Conservation (phyloP, 2,888 invertebrate species). For the Mesochorus sp. region DNA sequence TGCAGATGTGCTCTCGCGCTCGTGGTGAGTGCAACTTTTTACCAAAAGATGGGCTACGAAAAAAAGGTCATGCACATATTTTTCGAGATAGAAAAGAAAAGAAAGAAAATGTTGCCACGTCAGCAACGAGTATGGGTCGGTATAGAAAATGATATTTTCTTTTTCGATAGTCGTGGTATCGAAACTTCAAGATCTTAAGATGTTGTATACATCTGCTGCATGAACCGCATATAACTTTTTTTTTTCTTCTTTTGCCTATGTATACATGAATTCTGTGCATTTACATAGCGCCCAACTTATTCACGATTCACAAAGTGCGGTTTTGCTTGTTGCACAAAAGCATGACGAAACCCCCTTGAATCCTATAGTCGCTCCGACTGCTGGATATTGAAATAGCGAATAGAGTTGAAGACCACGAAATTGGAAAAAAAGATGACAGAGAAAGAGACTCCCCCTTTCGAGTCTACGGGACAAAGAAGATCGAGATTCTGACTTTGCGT, state of each 20-base stretch:
- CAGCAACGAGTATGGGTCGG: neutral
- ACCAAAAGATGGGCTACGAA: conserved; percentile 19
- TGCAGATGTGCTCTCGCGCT: neutral
- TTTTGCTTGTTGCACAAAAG: conserved; percentile 45
- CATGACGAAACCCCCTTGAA: conserved; percentile 51
- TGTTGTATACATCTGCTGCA: neutral
- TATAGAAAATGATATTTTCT: conserved; percentile 17
- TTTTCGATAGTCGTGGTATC: neutral
- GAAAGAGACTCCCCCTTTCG: conserved; percentile 53
- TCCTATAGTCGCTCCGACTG: conserved; percentile 64
- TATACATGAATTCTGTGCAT: neutral
- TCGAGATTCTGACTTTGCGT: conserved; percentile 23
- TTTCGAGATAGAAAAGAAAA: neutral
- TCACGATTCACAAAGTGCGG: conserved; percentile 27
- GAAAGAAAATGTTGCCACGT: neutral
- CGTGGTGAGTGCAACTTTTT: neutral
- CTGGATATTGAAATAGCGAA: conserved; percentile 65
- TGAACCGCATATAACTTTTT: too few relatives aligned
- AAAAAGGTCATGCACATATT: neutral
- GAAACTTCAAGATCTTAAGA: neutral
- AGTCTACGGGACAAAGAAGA: conserved; percentile 48
- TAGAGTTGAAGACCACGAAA: conserved; percentile 57
- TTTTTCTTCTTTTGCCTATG: neutral
- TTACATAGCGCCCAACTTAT: conserved; percentile 13
- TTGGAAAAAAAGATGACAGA: neutral